phyloP scores from a whole-genome alignment of 2,797 vertebrate species.

The Cottoperca gobio region DNA sequence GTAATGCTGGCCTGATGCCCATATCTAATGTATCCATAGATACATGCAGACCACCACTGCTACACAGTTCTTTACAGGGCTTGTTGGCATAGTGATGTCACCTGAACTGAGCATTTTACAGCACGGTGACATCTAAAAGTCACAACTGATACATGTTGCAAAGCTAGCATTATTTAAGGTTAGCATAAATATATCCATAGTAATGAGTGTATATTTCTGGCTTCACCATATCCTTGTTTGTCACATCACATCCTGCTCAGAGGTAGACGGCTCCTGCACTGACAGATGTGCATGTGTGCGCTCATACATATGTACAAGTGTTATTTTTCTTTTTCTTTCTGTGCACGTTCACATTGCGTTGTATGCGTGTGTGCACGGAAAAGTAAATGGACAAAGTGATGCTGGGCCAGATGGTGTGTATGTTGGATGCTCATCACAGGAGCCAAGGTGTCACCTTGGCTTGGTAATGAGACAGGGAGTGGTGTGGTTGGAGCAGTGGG shows the following conservation, averaged over 20 bases:
- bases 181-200: background rate
- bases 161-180: background rate
- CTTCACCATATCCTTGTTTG: background rate
- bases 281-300: constrained; percentile 15
- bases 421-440: constrained; percentile 43
- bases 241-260: background rate
- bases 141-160: constrained; percentile 8
- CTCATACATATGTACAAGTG: constrained; percentile 22
- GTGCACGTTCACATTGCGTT: background rate
- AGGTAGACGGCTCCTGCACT: background rate
- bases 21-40: constrained; percentile 60
- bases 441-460: constrained; percentile 61
- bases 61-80: constrained; percentile 25
- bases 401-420: constrained; percentile 60
- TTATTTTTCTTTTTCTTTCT: background rate
- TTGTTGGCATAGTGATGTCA: constrained; percentile 30
- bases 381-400: constrained; percentile 49
- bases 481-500: constrained; percentile 24
- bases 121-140: background rate
- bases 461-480: constrained; percentile 44
- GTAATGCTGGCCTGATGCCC: constrained; percentile 76
- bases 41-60: constrained; percentile 43
- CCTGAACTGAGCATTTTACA: constrained; percentile 2
- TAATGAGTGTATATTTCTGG: background rate
- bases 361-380: constrained; percentile 19